Evolutionary conservation across 1,140 invertebrate genomes (phyloP), one percentile per base, ranked within the genome.

Genomic region (Papilio dardanus): DNA sequence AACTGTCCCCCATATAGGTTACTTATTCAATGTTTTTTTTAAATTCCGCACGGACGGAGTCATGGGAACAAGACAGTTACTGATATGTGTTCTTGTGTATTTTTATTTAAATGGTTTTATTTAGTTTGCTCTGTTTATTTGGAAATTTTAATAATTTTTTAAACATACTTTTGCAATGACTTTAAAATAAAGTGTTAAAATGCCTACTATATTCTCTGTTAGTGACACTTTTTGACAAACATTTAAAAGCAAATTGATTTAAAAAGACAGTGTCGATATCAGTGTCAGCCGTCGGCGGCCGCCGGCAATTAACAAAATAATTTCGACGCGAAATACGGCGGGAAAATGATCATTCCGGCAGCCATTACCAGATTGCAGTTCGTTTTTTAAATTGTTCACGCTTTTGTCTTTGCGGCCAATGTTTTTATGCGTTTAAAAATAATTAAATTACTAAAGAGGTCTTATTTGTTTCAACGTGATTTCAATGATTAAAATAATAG

Each of bases 271-370:
- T 69, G 16, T 69, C 33, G 67, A 69, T 69, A 14, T n/a, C 67
- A 40, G 19, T 40, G 67, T 40, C 67, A 35, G 31, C 67, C 67
- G 67, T 14, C 67, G 67, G 67, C 67, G 31, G 12, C 67, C 8
- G 67, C 35, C 16, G 21, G 19, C 67, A 69, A 69, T 69, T 69
- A 69, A 69, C 67, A 40, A 30, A 62, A 69, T 69, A 35, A 69
- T 69, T 69, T 69, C 42, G 67, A 40, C 67, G 35, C 67, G 35
- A 69, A 69, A 69, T 69, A 21, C 19, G 33, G 67, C 67, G 67
- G 67, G 67, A 35, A n/a, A 69, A 40, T 69, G 35, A 37, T 69
- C 67, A 69, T 24, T 10, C 10, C 19, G 33, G 24, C 67, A 14
- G 31, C 67, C 67, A 69, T 69, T 37, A 69, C 33, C 67, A 69